A percentile compares a stretch with the other conserved stretches of the same genome.
phyloP scores from a whole-genome alignment of 2,113 vertebrate species.

The Chaetura pelagica region DNA sequence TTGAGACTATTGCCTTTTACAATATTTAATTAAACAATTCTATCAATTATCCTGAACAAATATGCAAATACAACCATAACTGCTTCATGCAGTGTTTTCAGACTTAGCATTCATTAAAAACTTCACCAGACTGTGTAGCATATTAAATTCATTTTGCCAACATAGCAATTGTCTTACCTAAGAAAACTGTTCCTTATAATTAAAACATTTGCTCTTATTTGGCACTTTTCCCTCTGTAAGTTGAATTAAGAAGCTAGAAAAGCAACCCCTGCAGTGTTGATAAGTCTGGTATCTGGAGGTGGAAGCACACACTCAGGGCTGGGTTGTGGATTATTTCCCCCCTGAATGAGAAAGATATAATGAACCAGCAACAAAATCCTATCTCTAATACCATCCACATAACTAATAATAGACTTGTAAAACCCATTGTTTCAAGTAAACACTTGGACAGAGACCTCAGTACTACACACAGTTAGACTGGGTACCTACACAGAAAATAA shows the following conservation, averaged over 20 bases:
- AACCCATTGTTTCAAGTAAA: neutral
- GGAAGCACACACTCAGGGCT: neutral
- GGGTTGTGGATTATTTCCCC: neutral
- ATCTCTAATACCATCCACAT: neutral
- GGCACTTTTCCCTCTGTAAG: constrained; percentile 24
- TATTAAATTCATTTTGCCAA: constrained; percentile 70
- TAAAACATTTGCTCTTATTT: constrained; percentile 74
- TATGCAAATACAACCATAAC: constrained; percentile 59
- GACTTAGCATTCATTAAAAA: constrained; percentile 70
- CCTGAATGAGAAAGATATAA: neutral
- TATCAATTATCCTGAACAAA: constrained; percentile 78
- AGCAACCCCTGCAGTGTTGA: neutral
- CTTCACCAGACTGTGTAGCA: constrained; percentile 25
- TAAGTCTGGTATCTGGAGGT: neutral
- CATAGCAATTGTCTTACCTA: constrained; percentile 60
- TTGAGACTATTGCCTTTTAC: constrained; percentile 66
- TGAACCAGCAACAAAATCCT: neutral
- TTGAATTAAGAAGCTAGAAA: constrained; percentile 39
- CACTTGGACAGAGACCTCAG: neutral
- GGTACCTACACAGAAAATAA: neutral
- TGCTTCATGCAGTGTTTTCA: constrained; percentile 63
- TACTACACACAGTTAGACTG: neutral
- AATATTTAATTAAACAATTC: constrained; percentile 80
- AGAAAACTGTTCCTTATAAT: constrained; percentile 71
- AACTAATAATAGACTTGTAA: neutral